Base-by-base conservation (phyloP, 2,888 invertebrate genomes). In the Drepanosiphum platanoidis region DNA sequence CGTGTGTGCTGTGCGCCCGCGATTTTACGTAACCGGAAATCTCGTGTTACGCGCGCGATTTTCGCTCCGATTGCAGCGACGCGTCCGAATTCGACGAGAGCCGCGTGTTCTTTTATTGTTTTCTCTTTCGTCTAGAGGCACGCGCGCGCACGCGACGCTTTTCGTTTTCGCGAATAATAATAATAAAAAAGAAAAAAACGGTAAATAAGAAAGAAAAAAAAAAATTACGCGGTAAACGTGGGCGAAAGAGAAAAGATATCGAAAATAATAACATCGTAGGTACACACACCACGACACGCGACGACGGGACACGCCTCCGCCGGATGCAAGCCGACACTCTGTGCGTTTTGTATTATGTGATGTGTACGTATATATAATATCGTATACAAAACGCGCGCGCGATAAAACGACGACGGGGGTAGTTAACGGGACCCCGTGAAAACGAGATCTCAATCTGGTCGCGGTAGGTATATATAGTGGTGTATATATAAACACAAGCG, bases 401-500 rank as follows among this genome's bases (percentile, higher is more conserved):
- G 66, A 66, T 61, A 58, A 34, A 32, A 32, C 34, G 34, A 66
- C 66, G 66, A 34, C 66, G 34, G 30, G 15, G 34, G 68, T 34
- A 34, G 58, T 32, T 72, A 82, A 82, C 81, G 81, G 81, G 58
- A 82, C 39, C n/a, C 42, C 22, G 42, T 42, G 66, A 79, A 66
- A 72, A 39, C 80, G 70, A 82, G 81, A 82, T 82, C 81, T 82
- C 81, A 82, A 82, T 82, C 81, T 72, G 58, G 30, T 52, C 18
- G 36, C 32, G 18, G 80, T n/a, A 52, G 32, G 52, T 52, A 52
- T 18, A 34, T n/a, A 36, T 18, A 27, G 61, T 77, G 18, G 39
- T 27, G 22, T 64, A n/a, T n/a, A 39, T 64, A 64, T 30, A 61
- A 58, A 39, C 39, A 18, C 32, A 61, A 70, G 75, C n/a, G n/a